Evolutionary conservation across 2,888 invertebrate species (phyloP).

Genomic region (Myathropa florea): DNA sequence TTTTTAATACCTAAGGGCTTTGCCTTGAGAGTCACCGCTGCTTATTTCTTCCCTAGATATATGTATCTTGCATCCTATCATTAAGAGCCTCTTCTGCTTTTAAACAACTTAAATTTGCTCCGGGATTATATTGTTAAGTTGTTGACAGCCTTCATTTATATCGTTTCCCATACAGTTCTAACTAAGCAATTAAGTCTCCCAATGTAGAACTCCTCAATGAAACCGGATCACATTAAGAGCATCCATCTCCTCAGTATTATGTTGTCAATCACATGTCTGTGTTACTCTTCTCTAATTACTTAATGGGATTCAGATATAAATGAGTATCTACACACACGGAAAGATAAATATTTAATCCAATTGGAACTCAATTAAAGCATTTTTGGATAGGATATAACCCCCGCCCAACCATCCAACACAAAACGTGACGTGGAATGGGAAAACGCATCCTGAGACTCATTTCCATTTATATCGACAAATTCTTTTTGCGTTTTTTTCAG

Average conservation of each 20-base stretch:
- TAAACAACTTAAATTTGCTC: not conserved
- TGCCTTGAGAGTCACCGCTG: too few relatives aligned
- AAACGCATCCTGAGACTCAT: not conserved
- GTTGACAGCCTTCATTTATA: not conserved
- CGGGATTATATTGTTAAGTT: not conserved
- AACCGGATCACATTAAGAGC: not conserved
- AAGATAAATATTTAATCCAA: conserved; percentile 31
- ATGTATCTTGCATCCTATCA: too few relatives aligned
- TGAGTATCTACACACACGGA: not conserved
- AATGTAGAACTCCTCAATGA: not conserved
- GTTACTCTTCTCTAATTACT: conserved; percentile 16
- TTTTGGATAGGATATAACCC: not conserved
- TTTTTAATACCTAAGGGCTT: too few relatives aligned
- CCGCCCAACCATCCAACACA: not conserved
- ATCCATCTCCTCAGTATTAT: not conserved
- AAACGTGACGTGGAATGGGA: conserved; percentile 15
- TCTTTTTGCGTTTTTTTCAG: not conserved
- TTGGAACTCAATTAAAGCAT: conserved; percentile 17
- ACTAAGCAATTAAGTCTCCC: not conserved
- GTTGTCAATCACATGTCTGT: not conserved
- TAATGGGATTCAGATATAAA: conserved; percentile 14
- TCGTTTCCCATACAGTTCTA: not conserved
- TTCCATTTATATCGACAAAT: conserved; percentile 12
- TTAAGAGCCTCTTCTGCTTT: too few relatives aligned
- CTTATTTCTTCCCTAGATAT: too few relatives aligned